These are phyloP conservation scores for Chrysotoxum bicinctum DNA, from an alignment of 2,888 invertebrate genomes.

Conservation along the genomic window DNA sequence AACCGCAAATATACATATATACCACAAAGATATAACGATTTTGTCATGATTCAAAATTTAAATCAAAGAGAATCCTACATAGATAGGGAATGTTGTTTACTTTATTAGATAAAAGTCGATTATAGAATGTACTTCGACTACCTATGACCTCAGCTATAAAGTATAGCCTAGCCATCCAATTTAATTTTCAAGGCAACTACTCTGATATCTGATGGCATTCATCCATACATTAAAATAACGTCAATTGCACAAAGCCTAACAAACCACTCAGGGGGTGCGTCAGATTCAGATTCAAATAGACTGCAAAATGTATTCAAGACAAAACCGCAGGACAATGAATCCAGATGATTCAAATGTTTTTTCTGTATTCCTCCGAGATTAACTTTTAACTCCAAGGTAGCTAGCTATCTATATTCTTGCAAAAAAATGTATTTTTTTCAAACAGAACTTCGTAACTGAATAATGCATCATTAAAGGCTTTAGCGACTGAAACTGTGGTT, in stretches of 20 bases:
- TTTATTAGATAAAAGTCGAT: background rate
- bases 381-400: background rate
- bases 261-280: background rate
- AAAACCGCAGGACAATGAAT: constrained; percentile 44
- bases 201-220: no score
- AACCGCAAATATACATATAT: no score
- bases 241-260: background rate
- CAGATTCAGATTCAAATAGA: constrained; percentile 43
- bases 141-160: background rate
- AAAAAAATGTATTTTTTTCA: no score
- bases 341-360: background rate
- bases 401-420: background rate
- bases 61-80: background rate
- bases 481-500: no score
- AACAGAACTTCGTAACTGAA: no score
- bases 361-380: background rate
- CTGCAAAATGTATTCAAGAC: constrained; percentile 56
- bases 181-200: background rate
- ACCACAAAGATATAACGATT: no score
- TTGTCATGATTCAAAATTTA: background rate
- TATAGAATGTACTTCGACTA: background rate
- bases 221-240: background rate
- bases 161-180: background rate
- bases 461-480: no score
- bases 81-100: background rate